Evolutionary conservation across 2,797 vertebrate genomes (phyloP).

Genomic region (Tympanoctomys barrerae): DNA sequence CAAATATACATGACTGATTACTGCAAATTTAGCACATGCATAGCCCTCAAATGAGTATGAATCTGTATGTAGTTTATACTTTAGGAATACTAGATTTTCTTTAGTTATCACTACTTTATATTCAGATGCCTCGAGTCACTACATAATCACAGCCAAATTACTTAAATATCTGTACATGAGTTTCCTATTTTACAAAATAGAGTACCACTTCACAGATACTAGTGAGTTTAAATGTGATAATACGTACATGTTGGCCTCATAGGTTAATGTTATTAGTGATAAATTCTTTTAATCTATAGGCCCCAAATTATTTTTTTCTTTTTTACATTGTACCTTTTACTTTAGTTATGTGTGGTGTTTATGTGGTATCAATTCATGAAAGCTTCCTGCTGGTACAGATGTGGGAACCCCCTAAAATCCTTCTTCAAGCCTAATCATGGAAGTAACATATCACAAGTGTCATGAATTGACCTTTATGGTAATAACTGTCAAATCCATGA

Average conservation of each 20-base stretch:
- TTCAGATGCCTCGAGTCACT: background rate
- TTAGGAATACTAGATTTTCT: background rate
- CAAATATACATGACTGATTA: background rate
- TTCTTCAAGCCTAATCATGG: background rate
- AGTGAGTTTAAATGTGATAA: background rate
- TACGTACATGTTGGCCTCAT: background rate
- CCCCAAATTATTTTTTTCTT: slow-evolving; percentile 35
- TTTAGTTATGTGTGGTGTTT: background rate
- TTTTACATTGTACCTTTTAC: background rate
- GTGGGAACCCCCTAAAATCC: rapidly evolving
- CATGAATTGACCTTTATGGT: background rate
- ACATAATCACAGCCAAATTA: background rate
- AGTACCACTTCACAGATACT: background rate
- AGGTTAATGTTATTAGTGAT: background rate
- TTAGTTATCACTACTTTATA: background rate
- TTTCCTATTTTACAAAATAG: background rate
- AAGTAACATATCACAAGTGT: background rate
- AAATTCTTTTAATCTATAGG: background rate
- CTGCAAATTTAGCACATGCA: background rate
- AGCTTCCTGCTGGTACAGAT: background rate
- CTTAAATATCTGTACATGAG: background rate
- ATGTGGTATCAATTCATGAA: background rate
- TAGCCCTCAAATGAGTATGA: background rate
- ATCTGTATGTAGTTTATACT: background rate
- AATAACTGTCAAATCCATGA: background rate